Conservation (phyloP, 2,113 vertebrate genomes). For the Pangasianodon hypophthalmus region DNA sequence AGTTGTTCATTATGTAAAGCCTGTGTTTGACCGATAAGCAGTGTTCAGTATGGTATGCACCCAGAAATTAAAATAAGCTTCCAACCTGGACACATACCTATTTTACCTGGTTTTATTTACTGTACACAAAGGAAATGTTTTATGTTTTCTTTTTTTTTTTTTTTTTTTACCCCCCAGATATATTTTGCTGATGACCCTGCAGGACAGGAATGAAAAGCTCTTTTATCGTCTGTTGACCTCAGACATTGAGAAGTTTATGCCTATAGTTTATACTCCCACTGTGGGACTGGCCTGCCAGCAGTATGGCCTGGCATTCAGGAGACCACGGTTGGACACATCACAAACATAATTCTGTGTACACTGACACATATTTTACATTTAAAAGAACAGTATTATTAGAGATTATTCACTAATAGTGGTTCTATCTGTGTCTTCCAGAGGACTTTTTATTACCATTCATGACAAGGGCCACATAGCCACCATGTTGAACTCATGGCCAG, state of each 20-base stretch:
- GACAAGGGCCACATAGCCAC: slow-evolving; percentile 93
- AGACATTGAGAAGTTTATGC: slow-evolving; percentile 95
- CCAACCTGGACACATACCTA: neutral
- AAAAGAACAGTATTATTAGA: neutral
- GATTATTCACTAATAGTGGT: neutral
- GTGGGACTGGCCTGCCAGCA: slow-evolving; percentile 96
- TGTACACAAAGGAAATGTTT: neutral
- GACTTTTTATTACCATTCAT: slow-evolving; percentile 97
- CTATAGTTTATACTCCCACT: slow-evolving; percentile 93
- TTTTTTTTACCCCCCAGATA: slow-evolving; percentile 76
- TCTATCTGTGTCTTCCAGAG: slow-evolving; percentile 65
- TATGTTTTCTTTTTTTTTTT: slow-evolving; percentile 22
- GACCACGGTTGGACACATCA: slow-evolving; percentile 84
- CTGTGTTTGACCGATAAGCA: neutral
- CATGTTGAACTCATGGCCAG: slow-evolving; percentile 96
- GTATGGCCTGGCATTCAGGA: slow-evolving; percentile 93
- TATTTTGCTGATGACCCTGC: slow-evolving; percentile 95
- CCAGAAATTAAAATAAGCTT: neutral
- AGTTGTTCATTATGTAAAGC: neutral
- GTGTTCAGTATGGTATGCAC: neutral
- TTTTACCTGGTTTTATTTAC: neutral
- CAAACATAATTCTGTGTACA: neutral
- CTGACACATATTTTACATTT: neutral
- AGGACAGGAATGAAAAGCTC: slow-evolving; percentile 96
- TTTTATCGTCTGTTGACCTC: slow-evolving; percentile 95